phyloP scores from a whole-genome alignment of 2,113 vertebrate species.

The Tretioscincus oriximinensis region DNA sequence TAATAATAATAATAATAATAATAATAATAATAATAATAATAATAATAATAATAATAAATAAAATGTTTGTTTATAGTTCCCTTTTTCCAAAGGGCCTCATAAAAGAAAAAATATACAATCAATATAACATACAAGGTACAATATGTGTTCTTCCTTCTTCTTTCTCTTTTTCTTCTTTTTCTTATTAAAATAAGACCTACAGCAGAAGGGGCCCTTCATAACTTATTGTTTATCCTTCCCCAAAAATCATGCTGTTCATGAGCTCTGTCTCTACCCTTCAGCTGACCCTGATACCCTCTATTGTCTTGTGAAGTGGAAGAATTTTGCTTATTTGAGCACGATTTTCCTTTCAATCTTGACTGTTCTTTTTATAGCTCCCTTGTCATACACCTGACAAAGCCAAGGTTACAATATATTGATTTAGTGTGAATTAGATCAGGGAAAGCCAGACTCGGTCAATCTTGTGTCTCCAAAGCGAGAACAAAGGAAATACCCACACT shows the following conservation, averaged over 20 bases:
- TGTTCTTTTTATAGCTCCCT: slow-evolving; percentile 32
- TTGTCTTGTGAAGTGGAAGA: slow-evolving; percentile 16
- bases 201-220: no score
- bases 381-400: slow-evolving; percentile 33
- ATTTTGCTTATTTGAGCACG: slow-evolving; percentile 27
- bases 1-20: no score
- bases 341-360: slow-evolving; percentile 6
- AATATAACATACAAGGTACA: no score
- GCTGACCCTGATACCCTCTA: not conserved
- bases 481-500: slow-evolving; percentile 46
- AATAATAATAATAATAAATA: no score
- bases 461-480: slow-evolving; percentile 48
- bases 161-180: no score
- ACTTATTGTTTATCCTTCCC: not conserved
- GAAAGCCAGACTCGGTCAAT: slow-evolving; percentile 47
- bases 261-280: slow-evolving; percentile 8
- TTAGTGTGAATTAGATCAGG: slow-evolving; percentile 55
- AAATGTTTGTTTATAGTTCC: no score
- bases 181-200: no score
- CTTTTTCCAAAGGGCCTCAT: no score
- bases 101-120: no score
- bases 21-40: no score
- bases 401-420: slow-evolving; percentile 58
- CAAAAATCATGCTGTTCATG: not conserved
- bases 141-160: no score